phyloP scores from a whole-genome alignment of 37 sponge, comb jelly and placozoan species.

The Agelas oroides region DNA sequence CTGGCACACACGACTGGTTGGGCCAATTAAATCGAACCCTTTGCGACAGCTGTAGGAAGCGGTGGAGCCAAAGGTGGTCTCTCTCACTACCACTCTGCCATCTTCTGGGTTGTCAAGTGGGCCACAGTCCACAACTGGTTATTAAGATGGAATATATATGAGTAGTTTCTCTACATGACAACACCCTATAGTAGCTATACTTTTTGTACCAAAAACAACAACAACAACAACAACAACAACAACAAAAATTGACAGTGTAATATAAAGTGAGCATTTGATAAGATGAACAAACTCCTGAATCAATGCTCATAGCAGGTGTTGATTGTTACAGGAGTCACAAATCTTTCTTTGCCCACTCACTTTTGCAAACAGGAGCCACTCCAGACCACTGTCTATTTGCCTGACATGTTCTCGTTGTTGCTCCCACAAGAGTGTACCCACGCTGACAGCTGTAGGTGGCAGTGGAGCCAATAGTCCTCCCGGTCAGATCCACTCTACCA shows the following conservation, averaged over 20 bases:
- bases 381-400: conserved; percentile 55
- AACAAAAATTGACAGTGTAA: too few species aligned
- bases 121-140: conserved; percentile 6
- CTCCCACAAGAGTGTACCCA: conserved; percentile 58
- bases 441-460: conserved; percentile 43
- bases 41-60: conserved; percentile 36
- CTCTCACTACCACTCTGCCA: conserved; percentile 25
- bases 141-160: too few species aligned
- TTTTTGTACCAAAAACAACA: too few species aligned
- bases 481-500: conserved; percentile 10
- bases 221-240: too few species aligned
- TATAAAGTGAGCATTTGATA: too few species aligned
- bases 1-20: conserved; percentile 17
- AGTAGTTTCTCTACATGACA: too few species aligned
- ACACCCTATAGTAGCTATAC: too few species aligned
- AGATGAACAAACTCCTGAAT: too few species aligned
- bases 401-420: conserved; percentile 43
- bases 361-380: conserved; percentile 37
- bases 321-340: too few species aligned
- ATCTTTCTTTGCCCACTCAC: too few species aligned
- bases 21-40: conserved; percentile 35
- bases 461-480: not conserved
- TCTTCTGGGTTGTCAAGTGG: conserved; percentile 4
- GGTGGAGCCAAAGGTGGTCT: conserved; percentile 28
- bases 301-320: too few species aligned